Conservation (phyloP, 2,888 invertebrate genomes). For the Diarsia mendica region DNA sequence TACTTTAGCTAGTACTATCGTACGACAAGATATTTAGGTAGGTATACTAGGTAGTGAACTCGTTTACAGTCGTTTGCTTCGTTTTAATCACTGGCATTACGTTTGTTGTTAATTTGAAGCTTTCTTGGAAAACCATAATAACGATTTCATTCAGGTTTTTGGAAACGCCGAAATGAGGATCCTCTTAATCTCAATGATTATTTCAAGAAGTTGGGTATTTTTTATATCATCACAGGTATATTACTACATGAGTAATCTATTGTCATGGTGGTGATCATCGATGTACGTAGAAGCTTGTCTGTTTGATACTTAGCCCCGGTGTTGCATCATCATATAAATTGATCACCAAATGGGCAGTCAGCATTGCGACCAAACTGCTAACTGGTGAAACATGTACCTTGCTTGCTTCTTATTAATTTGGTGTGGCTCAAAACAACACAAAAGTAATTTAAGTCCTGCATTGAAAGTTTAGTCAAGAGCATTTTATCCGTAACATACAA, state of each 20-base stretch:
- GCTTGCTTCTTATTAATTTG: neutral
- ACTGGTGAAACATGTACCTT: neutral
- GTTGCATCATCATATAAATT: too few relatives aligned
- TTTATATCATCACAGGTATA: neutral
- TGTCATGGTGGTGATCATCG: neutral
- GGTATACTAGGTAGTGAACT: conserved; percentile 8
- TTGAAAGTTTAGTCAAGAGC: neutral
- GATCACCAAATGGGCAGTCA: too few relatives aligned
- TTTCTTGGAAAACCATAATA: neutral
- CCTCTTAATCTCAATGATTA: too few relatives aligned
- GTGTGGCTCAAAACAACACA: neutral
- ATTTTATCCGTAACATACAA: neutral
- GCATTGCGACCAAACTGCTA: neutral
- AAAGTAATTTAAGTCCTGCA: neutral
- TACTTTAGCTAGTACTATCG: conserved; percentile 39
- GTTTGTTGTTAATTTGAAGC: conserved; percentile 11
- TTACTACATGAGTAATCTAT: neutral
- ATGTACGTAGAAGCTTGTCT: neutral
- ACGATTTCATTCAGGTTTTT: neutral
- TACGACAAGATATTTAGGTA: conserved; percentile 18
- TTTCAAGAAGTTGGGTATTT: neutral
- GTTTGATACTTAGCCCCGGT: too few relatives aligned
- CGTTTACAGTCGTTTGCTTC: conserved; percentile 12
- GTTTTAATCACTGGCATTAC: neutral
- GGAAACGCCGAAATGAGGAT: neutral